A percentile compares a stretch with the other conserved stretches of the same genome.
These are phyloP conservation scores for Ceratina australensis DNA, from an alignment of 1,140 invertebrate genomes.

Conservation along the genomic window DNA sequence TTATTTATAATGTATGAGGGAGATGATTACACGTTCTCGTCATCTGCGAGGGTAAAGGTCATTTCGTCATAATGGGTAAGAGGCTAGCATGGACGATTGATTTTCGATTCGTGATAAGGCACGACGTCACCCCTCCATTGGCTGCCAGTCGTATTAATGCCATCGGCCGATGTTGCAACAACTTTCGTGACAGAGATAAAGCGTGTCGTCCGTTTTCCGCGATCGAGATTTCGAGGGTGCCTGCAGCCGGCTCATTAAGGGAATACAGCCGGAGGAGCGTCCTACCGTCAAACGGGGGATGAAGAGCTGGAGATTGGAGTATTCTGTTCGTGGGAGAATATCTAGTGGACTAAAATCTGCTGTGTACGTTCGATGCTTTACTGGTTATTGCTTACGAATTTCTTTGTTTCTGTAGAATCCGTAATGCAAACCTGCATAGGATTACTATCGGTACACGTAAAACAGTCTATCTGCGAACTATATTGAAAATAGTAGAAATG, in stretches of 20 bases:
- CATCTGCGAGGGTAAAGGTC: conserved; percentile 18
- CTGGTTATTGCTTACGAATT: no score
- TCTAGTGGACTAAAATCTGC: no score
- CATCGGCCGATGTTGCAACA: background rate
- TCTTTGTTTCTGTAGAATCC: no score
- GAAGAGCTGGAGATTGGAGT: background rate
- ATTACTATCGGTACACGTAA: no score
- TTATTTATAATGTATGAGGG: background rate
- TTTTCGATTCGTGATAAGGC: conserved; percentile 44
- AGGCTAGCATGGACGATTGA: conserved; percentile 29
- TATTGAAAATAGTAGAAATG: no score
- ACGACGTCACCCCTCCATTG: background rate
- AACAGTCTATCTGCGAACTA: no score
- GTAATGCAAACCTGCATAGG: no score
- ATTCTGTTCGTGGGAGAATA: background rate
- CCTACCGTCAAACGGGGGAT: background rate
- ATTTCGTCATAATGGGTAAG: conserved; percentile 17
- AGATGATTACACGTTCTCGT: conserved; percentile 30
- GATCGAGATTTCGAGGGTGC: background rate
- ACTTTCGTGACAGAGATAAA: conserved; percentile 33
- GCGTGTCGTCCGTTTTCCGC: conserved; percentile 5
- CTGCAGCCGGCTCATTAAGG: conserved; percentile 13
- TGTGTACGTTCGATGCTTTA: no score
- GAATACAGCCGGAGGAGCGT: no score
- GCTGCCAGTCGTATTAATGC: conserved; percentile 22